Evolutionary conservation across 2,888 invertebrate genomes (phyloP).

Genomic region (Drosophila nigricruria): DNA sequence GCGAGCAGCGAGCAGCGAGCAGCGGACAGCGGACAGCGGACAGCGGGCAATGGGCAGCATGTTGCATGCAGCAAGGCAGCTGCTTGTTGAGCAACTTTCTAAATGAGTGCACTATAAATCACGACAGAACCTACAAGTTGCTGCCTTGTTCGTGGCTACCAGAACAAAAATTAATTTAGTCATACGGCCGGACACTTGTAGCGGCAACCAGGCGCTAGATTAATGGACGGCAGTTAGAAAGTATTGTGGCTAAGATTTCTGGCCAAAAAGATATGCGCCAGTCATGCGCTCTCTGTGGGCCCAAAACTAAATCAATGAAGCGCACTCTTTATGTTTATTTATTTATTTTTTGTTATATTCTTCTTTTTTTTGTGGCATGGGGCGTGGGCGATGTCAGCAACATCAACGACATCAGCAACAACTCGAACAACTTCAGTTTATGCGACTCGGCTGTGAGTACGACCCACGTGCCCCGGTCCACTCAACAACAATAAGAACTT

Average conservation of each 20-base stretch:
- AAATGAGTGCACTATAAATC: constrained; percentile 82
- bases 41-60: constrained; percentile 41
- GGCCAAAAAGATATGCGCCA: constrained; percentile 32
- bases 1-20: constrained; percentile 6
- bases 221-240: constrained; percentile 76
- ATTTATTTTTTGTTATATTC: not conserved
- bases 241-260: constrained; percentile 51
- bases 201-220: constrained; percentile 60
- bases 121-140: constrained; percentile 75
- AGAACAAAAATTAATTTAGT: constrained; percentile 79
- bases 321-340: constrained; percentile 42
- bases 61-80: constrained; percentile 53
- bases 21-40: constrained; percentile 7
- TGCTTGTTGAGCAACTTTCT: constrained; percentile 79
- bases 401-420: constrained; percentile 34
- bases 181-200: constrained; percentile 76
- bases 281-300: constrained; percentile 38
- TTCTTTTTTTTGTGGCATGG: not conserved
- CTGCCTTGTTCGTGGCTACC: constrained; percentile 73
- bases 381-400: constrained; percentile 55
- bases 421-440: constrained; percentile 25
- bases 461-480: constrained; percentile 68
- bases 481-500: constrained; percentile 77
- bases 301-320: constrained; percentile 68
- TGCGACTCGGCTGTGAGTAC: constrained; percentile 23